Conservation (phyloP, 2,113 vertebrate species). For the Myiopsitta monachus region DNA sequence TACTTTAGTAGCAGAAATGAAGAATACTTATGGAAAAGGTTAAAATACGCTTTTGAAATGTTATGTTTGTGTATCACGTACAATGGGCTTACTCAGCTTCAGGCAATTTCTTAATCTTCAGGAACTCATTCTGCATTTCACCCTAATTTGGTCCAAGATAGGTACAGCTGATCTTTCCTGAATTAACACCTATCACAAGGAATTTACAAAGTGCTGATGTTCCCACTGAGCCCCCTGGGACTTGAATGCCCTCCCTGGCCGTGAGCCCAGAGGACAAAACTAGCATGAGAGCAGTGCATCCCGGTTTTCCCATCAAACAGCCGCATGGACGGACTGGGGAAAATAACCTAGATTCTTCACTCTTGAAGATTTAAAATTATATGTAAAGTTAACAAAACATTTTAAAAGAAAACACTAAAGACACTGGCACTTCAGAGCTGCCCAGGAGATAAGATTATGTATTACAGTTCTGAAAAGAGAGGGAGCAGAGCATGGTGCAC, state of each 20-base stretch:
- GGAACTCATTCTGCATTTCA: neutral
- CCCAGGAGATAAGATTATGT: neutral
- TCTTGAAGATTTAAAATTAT: neutral
- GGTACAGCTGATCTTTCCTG: neutral
- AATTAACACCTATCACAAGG: neutral
- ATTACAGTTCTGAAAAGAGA: neutral
- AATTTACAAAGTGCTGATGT: neutral
- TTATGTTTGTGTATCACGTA: neutral
- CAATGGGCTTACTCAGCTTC: neutral
- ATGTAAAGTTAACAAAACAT: neutral
- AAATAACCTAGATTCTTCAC: neutral
- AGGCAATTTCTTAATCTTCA: neutral
- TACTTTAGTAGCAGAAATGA: neutral
- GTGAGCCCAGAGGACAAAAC: neutral
- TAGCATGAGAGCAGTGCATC: neutral
- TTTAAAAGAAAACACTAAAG: neutral
- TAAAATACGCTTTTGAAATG: neutral
- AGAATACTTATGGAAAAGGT: neutral
- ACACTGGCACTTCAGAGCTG: neutral
- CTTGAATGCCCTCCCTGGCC: fast-evolving
- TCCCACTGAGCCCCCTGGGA: neutral
- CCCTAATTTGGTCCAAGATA: neutral
- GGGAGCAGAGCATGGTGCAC: neutral
- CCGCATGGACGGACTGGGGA: neutral
- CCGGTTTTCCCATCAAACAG: neutral